Conservation (phyloP, 2,888 invertebrate species). For the Silvanus unidentatus region DNA sequence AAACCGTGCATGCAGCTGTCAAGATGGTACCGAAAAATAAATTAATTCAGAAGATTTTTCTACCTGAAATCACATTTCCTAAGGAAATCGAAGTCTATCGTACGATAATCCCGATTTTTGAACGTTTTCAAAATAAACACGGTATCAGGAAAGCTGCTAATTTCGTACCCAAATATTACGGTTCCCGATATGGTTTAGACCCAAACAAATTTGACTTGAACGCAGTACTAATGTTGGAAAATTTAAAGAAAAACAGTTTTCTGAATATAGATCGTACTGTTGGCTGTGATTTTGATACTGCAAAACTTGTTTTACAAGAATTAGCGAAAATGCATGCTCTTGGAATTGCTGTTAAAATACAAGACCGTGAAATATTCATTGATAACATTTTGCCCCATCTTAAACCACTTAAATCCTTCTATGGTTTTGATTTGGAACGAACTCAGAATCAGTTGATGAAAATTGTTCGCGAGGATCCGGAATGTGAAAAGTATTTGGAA, state of each 20-base stretch:
- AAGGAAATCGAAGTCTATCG: conserved; percentile 51
- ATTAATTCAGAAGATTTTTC: conserved; percentile 42
- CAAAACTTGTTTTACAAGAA: conserved; percentile 43
- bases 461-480: too few species aligned
- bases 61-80: conserved; percentile 47
- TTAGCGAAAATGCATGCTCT: conserved; percentile 13
- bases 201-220: conserved; percentile 36
- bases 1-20: conserved; percentile 16
- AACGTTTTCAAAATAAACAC: conserved; percentile 44
- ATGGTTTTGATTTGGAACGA: not conserved
- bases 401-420: not conserved
- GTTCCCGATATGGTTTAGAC: conserved; percentile 35
- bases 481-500: too few species aligned
- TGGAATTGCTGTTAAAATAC: conserved; percentile 44
- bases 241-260: conserved; percentile 44
- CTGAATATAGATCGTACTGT: conserved; percentile 42
- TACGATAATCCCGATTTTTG: conserved; percentile 44
- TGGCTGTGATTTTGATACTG: conserved; percentile 47
- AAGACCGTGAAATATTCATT: conserved; percentile 41
- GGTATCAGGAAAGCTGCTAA: conserved; percentile 42
- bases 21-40: conserved; percentile 21
- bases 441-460: too few species aligned
- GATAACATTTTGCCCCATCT: conserved; percentile 32
- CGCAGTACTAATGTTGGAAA: conserved; percentile 47
- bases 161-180: conserved; percentile 32